Evolutionary conservation across 2,888 invertebrate genomes (phyloP), one percentile per base, ranked within the genome.

Genomic region (Acheta domesticus): DNA sequence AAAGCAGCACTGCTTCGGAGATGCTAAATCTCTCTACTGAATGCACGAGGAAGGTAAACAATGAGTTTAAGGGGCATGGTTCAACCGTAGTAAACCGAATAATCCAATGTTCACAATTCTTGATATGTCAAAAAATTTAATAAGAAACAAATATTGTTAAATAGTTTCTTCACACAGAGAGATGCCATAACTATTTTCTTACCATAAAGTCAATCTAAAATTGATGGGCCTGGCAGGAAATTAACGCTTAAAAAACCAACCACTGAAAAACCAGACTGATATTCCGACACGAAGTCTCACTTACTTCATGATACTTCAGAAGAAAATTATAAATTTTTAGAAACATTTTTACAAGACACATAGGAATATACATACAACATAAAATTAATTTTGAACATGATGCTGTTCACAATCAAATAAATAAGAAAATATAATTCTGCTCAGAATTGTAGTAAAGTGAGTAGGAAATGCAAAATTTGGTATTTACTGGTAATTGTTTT

Each of bases 131-230:
- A 36, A 36, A 36, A 36, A 36, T 36, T 36, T 36, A 36, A 36
- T 36, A 36, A 36, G 36, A 8, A 36, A 36, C 36, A 36, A 36
- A 36, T 36, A 36, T 36, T 36, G 36, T 36, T 36, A 36, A 36
- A 14, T 62, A 62, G 62, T 62, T 62, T 62, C 16, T 14, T 62
- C 62, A 62, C 62, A 11, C 36, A 62, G n/a, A 62, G 14, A 62
- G 14, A 62, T 62, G 62, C 62, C 62, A 62, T 62, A 36, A 36
- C 36, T 36, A 62, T 62, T 62, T 62, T 62, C 62, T 62, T 62
- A 62, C 62, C 62, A 62, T n/a, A 62, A n/a, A 62, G 62, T 62
- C 62, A 62, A 62, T 62, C 62, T 19, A 62, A 62, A 62, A 62
- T 62, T 62, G 62, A 62, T 62, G 62, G 14, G 62, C 62, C 62